Evolutionary conservation across 2,888 invertebrate species (phyloP), one percentile per base, ranked within the genome.

Genomic region (Xylota sylvarum): DNA sequence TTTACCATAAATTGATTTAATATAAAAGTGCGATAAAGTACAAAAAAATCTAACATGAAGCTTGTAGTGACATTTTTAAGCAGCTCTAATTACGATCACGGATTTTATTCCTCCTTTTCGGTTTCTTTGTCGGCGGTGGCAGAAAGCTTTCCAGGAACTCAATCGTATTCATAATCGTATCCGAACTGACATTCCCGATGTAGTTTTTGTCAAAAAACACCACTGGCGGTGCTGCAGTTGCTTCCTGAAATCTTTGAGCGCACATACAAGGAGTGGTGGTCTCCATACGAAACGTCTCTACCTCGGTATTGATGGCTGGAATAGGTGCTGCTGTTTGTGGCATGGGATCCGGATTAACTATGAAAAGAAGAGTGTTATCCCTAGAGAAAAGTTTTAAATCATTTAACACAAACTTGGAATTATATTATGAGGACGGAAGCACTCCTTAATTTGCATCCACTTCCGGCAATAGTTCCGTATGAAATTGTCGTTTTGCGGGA

Each of bases 191-290:
- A 76, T 92, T 92, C 6, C 91, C 92, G 58, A 92, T 90, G 55
- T 91, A 90, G 52, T 92, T 91, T 48, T 90, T 91, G 74, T 92
- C 92, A 19, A 92, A 92, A 69, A 90, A 92, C 3, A 92, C 91
- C 14, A 92, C 89, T 0, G 91, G 90, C 6, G 89, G 88, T 0
- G 89, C 78, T 0, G 89, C 17, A 6, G 88, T 87, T 10, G 89
- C 64, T 0, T 86, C 73, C n/a, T 89, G 56, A 58, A 89, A 89
- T 7, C 89, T 52, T 27, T 83, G 83, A 5, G 48, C 88, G 64
- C 91, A 92, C 35, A 89, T 88, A 50, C 91, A 92, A 2, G 79
- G 60, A 1, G 82, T 86, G 7, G 77, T 79, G 4, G 37, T n/a
- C 30, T 89, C 88, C 0, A 86, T 72, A 56, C 88, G 86, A n/a